Percentiles rank a stretch among this genome's conserved stretches.
Evolutionary conservation across 2,113 vertebrate genomes (phyloP).

Genomic region (Ceratotherium simum): DNA sequence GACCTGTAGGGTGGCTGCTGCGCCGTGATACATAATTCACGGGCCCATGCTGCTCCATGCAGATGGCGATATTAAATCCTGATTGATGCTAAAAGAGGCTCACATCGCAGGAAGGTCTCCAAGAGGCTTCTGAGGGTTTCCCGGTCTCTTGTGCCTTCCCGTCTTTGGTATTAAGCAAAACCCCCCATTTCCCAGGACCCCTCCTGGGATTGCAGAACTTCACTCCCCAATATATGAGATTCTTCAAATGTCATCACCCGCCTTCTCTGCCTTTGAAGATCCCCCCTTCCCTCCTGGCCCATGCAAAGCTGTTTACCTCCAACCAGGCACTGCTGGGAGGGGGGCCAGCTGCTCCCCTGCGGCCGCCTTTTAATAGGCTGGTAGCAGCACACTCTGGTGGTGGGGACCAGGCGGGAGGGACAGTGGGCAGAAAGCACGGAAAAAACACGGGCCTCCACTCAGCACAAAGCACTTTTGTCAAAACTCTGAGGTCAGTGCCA

Average conservation of each 20-base stretch:
- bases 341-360: neutral
- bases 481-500: slow-evolving; percentile 66
- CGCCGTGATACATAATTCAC: slow-evolving; percentile 85
- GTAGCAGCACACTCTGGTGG: slow-evolving; percentile 73
- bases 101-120: slow-evolving; percentile 72
- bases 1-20: slow-evolving; percentile 76
- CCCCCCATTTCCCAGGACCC: slow-evolving; percentile 32
- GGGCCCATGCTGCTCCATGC: slow-evolving; percentile 81
- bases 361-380: neutral
- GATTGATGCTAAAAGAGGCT: slow-evolving; percentile 79
- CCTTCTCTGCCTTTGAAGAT: slow-evolving; percentile 76
- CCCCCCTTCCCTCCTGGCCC: slow-evolving; percentile 32
- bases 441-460: neutral
- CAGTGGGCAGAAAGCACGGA: neutral
- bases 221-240: slow-evolving; percentile 35
- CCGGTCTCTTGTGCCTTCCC: slow-evolving; percentile 46
- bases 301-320: slow-evolving; percentile 59
- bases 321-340: slow-evolving; percentile 14
- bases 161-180: slow-evolving; percentile 57
- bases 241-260: slow-evolving; percentile 78
- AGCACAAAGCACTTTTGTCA: slow-evolving; percentile 76
- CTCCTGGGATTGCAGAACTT: slow-evolving; percentile 62
- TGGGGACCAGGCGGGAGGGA: slow-evolving; percentile 50
- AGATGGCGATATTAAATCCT: slow-evolving; percentile 84
- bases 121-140: slow-evolving; percentile 68